Conservation (phyloP, 2,888 invertebrate species). For the Phaonia tiefii region DNA sequence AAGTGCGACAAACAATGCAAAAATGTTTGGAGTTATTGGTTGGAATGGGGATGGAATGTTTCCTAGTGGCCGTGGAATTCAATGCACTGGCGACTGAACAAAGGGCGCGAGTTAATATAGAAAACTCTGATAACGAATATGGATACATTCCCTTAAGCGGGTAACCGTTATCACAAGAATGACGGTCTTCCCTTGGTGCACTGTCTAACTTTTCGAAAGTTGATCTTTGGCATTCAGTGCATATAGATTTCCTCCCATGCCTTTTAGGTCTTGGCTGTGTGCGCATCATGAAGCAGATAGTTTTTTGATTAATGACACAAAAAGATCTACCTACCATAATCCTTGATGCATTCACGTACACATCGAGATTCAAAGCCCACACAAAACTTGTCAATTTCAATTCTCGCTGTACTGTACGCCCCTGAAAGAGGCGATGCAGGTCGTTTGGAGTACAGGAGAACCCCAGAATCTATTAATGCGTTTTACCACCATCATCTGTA, state of each 20-base stretch:
- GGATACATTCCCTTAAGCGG: too few relatives aligned
- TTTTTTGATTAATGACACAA: constrained; percentile 24
- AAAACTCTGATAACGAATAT: too few relatives aligned
- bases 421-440: background rate
- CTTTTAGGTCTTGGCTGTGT: too few relatives aligned
- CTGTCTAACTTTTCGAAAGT: too few relatives aligned
- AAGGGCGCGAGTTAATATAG: too few relatives aligned
- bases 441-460: constrained; percentile 19
- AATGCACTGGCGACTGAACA: too few relatives aligned
- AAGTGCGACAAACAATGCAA: constrained; percentile 8
- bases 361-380: constrained; percentile 14
- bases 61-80: too few relatives aligned
- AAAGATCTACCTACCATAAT: constrained; percentile 5
- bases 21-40: background rate
- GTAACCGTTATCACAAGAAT: too few relatives aligned
- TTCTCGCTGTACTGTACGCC: constrained; percentile 1
- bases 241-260: too few relatives aligned
- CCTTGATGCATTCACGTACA: constrained; percentile 15
- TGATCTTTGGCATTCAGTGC: too few relatives aligned
- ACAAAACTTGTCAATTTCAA: constrained; percentile 36
- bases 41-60: background rate
- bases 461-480: constrained; percentile 59
- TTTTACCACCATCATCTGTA: constrained; percentile 50
- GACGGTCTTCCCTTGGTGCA: too few relatives aligned
- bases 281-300: too few relatives aligned